Percentiles rank a stretch among this genome's conserved stretches.
Evolutionary conservation across 1,140 invertebrate genomes (phyloP).

Genomic region (Drosophila willistoni): DNA sequence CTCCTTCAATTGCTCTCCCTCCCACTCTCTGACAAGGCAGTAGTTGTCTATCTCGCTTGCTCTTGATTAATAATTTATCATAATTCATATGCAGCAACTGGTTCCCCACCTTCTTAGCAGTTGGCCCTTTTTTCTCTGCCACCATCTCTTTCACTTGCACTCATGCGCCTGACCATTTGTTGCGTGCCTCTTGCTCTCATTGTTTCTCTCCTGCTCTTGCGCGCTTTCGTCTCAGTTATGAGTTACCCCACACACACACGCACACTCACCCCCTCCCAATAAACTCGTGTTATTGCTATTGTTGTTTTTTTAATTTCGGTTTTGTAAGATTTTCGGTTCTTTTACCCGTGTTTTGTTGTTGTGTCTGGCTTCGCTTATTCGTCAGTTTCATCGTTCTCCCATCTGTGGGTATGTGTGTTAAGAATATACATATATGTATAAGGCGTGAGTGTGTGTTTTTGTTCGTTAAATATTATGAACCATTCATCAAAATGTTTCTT

Average conservation of each 20-base stretch:
- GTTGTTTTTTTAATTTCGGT: slow-evolving; percentile 75
- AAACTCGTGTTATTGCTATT: slow-evolving; percentile 49
- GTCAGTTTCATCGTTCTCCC: slow-evolving; percentile 42
- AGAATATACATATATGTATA: background rate
- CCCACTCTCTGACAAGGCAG: slow-evolving; percentile 17
- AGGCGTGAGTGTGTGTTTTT: slow-evolving; percentile 30
- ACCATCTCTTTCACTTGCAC: slow-evolving; percentile 62
- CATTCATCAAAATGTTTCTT: slow-evolving; percentile 75
- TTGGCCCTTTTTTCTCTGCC: slow-evolving; percentile 54
- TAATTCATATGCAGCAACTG: slow-evolving; percentile 79
- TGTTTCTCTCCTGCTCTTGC: slow-evolving; percentile 31
- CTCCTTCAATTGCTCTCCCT: slow-evolving; percentile 41
- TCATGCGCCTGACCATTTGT: slow-evolving; percentile 32
- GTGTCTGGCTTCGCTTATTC: slow-evolving; percentile 77
- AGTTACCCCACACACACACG: slow-evolving; percentile 34
- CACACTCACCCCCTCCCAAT: background rate
- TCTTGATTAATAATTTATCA: slow-evolving; percentile 82
- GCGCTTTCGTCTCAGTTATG: slow-evolving; percentile 62
- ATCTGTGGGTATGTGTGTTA: background rate
- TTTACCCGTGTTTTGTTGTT: slow-evolving; percentile 35
- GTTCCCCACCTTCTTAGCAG: slow-evolving; percentile 18
- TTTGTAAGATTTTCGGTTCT: slow-evolving; percentile 80
- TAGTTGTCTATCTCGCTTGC: slow-evolving; percentile 30
- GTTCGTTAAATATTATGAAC: slow-evolving; percentile 70
- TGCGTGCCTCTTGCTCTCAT: background rate